phyloP scores from a whole-genome alignment of 2,888 invertebrate species.

The Eurois occulta region DNA sequence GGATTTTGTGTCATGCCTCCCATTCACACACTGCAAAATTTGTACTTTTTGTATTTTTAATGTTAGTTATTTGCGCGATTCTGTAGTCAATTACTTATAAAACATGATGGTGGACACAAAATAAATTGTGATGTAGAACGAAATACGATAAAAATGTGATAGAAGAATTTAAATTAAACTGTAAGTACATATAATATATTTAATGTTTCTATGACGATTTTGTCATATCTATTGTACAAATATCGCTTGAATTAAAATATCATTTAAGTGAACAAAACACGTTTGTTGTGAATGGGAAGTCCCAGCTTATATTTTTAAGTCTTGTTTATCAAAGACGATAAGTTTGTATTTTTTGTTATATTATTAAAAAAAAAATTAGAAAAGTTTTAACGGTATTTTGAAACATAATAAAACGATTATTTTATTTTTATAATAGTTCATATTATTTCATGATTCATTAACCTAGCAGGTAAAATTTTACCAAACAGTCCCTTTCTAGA shows the following conservation, averaged over 20 bases:
- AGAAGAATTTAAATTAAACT: constrained; percentile 40
- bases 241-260: constrained; percentile 21
- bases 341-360: not conserved
- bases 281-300: constrained; percentile 3
- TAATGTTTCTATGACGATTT: constrained; percentile 31
- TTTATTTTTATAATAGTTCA: not conserved
- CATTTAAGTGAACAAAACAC: not conserved
- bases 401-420: not conserved
- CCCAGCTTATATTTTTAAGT: constrained; percentile 5
- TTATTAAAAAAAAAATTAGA: not conserved
- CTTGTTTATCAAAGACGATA: constrained; percentile 2
- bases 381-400: not conserved
- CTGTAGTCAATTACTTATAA: not conserved
- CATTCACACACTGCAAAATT: not conserved
- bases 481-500: not conserved
- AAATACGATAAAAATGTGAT: constrained; percentile 45
- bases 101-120: constrained; percentile 1
- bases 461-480: not conserved
- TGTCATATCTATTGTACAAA: constrained; percentile 38
- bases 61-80: constrained; percentile 2
- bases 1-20: constrained; percentile 1
- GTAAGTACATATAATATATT: constrained; percentile 50
- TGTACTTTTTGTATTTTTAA: not conserved
- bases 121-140: constrained; percentile 22
- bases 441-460: not conserved